Conservation (phyloP, 2,888 invertebrate genomes). For the Lapara coniferarum region DNA sequence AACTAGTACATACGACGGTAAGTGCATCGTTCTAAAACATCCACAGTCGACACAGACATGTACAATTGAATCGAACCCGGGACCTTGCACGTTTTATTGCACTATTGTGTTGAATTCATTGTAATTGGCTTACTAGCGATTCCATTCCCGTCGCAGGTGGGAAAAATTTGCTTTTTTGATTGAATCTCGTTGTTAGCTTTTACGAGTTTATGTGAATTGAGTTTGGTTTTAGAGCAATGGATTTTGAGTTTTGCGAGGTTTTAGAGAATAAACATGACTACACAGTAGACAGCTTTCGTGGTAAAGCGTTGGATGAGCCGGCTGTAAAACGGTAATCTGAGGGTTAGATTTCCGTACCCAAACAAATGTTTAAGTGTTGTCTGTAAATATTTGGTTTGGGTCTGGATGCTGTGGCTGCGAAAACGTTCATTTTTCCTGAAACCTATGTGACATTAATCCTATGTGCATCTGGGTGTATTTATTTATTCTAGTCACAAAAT, state of each 20-base stretch:
- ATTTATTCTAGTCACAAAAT: too few species aligned
- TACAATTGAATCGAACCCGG: neutral
- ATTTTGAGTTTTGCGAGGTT: neutral
- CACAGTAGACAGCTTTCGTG: too few species aligned
- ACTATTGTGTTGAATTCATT: neutral
- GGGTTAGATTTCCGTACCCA: too few species aligned
- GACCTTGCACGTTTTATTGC: neutral
- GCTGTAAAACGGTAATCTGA: too few species aligned
- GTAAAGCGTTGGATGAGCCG: too few species aligned
- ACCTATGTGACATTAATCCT: too few species aligned
- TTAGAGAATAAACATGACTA: too few species aligned
- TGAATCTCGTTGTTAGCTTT: constrained; percentile 1
- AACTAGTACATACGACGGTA: neutral
- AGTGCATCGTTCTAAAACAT: neutral
- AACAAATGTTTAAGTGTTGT: too few species aligned
- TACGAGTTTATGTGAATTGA: neutral
- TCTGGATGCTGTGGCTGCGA: too few species aligned
- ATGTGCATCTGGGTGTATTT: too few species aligned
- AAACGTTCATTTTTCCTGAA: too few species aligned
- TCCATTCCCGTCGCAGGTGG: neutral
- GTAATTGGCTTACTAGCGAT: neutral
- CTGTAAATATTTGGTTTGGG: too few species aligned
- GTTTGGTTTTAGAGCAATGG: neutral
- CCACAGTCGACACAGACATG: neutral
- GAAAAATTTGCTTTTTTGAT: constrained; percentile 13